phyloP scores from a whole-genome alignment of 2,797 vertebrate genomes.

The Chelon labrosus region DNA sequence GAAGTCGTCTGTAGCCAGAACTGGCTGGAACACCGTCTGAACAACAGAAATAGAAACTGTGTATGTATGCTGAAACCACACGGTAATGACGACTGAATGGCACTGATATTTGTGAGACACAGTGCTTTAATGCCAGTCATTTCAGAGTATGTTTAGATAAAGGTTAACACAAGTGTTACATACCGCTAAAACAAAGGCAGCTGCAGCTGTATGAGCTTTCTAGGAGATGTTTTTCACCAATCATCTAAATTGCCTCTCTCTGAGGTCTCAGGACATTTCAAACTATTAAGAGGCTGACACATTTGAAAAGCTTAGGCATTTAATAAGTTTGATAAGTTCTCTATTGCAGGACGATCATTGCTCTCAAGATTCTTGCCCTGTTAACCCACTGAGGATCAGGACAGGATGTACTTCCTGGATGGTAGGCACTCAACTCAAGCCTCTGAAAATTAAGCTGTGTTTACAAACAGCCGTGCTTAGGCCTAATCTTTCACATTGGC shows the following conservation, averaged over 20 bases:
- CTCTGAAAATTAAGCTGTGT: constrained; percentile 24
- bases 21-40: constrained; percentile 93
- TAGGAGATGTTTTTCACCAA: too few relatives aligned
- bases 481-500: constrained; percentile 49
- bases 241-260: not conserved
- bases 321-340: not conserved
- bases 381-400: not conserved
- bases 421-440: not conserved
- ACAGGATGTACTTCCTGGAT: constrained; percentile 16
- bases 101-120: not conserved
- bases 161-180: not conserved
- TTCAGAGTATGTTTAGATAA: not conserved
- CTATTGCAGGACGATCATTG: not conserved
- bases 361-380: not conserved
- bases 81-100: not conserved
- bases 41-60: constrained; percentile 19
- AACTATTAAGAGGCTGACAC: not conserved
- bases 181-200: too few relatives aligned
- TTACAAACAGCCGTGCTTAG: constrained; percentile 38
- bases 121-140: too few relatives aligned
- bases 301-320: not conserved
- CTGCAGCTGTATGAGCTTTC: too few relatives aligned
- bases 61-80: not conserved
- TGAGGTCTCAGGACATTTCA: not conserved
- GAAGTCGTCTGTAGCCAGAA: constrained; percentile 96